Evolutionary conservation across 1,140 invertebrate genomes (phyloP).

Genomic region (Choristoneura fumiferana): DNA sequence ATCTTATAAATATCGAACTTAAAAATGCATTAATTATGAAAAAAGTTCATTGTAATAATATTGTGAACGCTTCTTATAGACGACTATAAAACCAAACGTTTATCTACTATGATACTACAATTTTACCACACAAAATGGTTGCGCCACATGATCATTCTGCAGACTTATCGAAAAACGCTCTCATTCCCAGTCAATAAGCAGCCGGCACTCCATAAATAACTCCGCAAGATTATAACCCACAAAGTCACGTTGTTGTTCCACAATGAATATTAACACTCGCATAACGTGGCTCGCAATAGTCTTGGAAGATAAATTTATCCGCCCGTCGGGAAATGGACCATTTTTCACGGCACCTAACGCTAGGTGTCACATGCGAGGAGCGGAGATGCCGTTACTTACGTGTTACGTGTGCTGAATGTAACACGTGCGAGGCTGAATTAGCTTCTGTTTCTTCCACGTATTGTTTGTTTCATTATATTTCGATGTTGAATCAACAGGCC

Average conservation of each 20-base stretch:
- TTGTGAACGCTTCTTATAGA: too few relatives aligned
- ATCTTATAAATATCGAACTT: too few relatives aligned
- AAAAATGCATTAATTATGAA: too few relatives aligned
- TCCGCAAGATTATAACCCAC: conserved; percentile 29
- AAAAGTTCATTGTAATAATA: too few relatives aligned
- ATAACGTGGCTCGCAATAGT: conserved; percentile 64
- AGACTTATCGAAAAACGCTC: background rate
- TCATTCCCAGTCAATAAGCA: conserved; percentile 22
- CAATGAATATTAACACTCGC: conserved; percentile 76
- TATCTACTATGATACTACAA: too few relatives aligned
- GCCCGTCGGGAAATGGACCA: conserved; percentile 67
- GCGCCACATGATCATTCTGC: too few relatives aligned
- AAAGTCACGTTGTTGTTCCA: conserved; percentile 60
- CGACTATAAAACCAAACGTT: too few relatives aligned
- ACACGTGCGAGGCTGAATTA: conserved; percentile 55
- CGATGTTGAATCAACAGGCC: conserved; percentile 27
- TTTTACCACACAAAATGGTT: too few relatives aligned
- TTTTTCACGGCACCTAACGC: conserved; percentile 76
- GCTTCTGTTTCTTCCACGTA: conserved; percentile 56
- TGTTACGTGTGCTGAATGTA: conserved; percentile 66
- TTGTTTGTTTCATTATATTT: conserved; percentile 21
- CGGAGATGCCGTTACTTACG: conserved; percentile 74
- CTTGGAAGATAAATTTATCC: conserved; percentile 73
- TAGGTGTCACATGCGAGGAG: conserved; percentile 72
- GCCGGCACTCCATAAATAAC: conserved; percentile 18